Evolutionary conservation across 2,888 invertebrate species (phyloP).

Genomic region (Hylaea fasciaria): DNA sequence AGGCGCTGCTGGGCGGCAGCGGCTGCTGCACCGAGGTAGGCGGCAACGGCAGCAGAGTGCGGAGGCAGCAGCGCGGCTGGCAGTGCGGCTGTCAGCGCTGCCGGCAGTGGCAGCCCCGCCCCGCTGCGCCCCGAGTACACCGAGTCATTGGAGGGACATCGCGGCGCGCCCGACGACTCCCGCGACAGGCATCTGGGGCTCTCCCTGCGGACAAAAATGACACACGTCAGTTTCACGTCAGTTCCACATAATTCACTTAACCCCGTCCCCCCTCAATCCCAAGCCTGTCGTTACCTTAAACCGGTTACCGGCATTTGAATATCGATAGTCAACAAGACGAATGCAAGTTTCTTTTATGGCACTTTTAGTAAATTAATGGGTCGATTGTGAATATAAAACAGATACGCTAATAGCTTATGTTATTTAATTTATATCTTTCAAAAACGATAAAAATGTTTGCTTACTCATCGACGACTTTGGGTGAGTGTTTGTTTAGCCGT

Average conservation of each 20-base stretch:
- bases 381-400: constrained; percentile 52
- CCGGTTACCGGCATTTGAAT: constrained; percentile 60
- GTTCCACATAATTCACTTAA: constrained; percentile 56
- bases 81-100: constrained; percentile 88
- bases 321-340: constrained; percentile 55
- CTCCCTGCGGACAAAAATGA: constrained; percentile 88
- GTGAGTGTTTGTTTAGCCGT: constrained; percentile 15
- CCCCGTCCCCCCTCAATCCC: constrained; percentile 37
- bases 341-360: constrained; percentile 52
- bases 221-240: constrained; percentile 55
- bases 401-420: constrained; percentile 37
- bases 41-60: constrained; percentile 93
- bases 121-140: constrained; percentile 88
- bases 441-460: constrained; percentile 31
- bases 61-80: constrained; percentile 90
- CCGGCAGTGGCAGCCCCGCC: constrained; percentile 76
- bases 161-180: constrained; percentile 90
- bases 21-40: constrained; percentile 90
- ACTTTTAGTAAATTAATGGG: constrained; percentile 52
- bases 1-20: constrained; percentile 89
- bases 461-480: constrained; percentile 24
- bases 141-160: constrained; percentile 92
- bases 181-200: constrained; percentile 93
- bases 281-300: constrained; percentile 43
- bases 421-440: constrained; percentile 34